Percentiles rank a stretch among this genome's conserved stretches.
Conservation (phyloP, 2,113 vertebrate genomes). For the Saguinus imperator region DNA sequence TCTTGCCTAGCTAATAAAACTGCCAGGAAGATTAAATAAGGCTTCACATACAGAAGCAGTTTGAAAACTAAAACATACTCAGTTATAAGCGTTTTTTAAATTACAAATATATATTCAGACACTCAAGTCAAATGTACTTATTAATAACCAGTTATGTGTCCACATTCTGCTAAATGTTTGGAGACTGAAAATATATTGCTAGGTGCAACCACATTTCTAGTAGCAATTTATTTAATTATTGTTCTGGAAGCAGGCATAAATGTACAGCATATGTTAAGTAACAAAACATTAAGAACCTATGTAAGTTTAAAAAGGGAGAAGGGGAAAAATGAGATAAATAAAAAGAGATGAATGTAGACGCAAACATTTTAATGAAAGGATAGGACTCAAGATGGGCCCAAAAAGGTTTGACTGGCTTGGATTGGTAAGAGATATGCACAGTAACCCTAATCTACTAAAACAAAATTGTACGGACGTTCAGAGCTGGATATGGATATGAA, state of each 20-base stretch:
- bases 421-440: not conserved
- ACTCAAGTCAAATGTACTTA: not conserved
- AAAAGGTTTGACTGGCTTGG: not conserved
- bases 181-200: not conserved
- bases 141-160: not conserved
- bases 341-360: not conserved
- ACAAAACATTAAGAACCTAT: conserved; percentile 10
- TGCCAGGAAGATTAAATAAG: not conserved
- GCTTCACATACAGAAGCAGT: not conserved
- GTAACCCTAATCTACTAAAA: not conserved
- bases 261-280: not conserved
- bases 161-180: not conserved
- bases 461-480: not conserved
- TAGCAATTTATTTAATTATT: conserved; percentile 20
- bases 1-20: not conserved
- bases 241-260: not conserved
- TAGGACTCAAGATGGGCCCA: not conserved
- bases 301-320: not conserved
- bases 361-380: not conserved
- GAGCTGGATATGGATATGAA: not conserved
- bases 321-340: not conserved
- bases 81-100: not conserved
- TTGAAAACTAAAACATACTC: not conserved
- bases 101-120: not conserved
- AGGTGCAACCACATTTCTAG: conserved; percentile 3